A percentile compares a stretch with the other conserved stretches of the same genome.
Evolutionary conservation across 2,888 invertebrate species (phyloP).

Genomic region (Gastrophysa polygoni): DNA sequence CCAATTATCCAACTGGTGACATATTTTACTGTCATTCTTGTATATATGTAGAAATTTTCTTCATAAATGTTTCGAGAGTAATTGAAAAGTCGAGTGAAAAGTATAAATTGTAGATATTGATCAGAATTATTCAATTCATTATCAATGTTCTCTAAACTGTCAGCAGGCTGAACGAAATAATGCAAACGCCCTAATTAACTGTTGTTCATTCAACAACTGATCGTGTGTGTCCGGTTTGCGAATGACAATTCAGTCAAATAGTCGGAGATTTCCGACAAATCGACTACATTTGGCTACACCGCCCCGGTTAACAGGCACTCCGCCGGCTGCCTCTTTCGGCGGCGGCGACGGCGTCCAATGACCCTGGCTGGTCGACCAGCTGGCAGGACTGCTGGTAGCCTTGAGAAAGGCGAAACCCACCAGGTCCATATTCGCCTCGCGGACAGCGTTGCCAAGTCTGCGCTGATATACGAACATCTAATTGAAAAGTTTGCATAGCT

Average conservation of each 20-base stretch:
- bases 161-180: too few species aligned
- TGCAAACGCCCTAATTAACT: too few species aligned
- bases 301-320: not conserved
- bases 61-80: too few species aligned
- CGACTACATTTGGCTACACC: not conserved
- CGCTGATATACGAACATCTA: not conserved
- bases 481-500: not conserved
- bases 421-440: not conserved
- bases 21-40: too few species aligned
- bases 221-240: too few species aligned
- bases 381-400: conserved; percentile 6
- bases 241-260: not conserved
- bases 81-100: too few species aligned
- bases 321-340: not conserved
- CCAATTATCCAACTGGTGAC: too few species aligned
- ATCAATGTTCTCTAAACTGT: too few species aligned
- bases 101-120: too few species aligned
- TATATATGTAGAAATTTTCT: too few species aligned
- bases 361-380: conserved; percentile 1
- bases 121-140: too few species aligned
- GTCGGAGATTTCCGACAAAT: not conserved
- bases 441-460: not conserved
- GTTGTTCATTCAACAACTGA: too few species aligned
- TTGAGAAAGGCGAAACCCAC: conserved; percentile 11
- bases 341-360: conserved; percentile 8